Evolutionary conservation across 1,140 invertebrate species (phyloP), one percentile per base, ranked within the genome.

Genomic region (Drosophila lacteicornis): DNA sequence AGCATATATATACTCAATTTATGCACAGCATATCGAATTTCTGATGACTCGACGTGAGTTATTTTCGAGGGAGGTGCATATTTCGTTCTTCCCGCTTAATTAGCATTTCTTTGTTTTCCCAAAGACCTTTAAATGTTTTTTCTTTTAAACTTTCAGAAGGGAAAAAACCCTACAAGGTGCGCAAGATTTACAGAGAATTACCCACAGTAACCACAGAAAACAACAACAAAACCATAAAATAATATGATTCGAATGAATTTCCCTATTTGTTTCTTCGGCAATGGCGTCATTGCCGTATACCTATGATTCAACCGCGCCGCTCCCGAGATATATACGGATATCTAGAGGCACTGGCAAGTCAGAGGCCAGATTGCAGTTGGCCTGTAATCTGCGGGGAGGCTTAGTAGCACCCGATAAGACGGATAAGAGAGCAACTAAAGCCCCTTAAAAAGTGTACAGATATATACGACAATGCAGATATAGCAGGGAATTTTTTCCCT

Each of bases 241-340:
- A 67, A 70, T 71, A 71, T 36, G 43, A 40, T 73, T 71, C 17
- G 43, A 15, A 30, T 50, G 45, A 73, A 74, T 73, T 73, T 74
- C 70, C 68, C 70, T 73, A 73, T 74, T 74, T 60, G 68, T n/a
- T 45, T 60, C 27, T 71, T 33, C 27, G 55, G 27, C 45, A 73
- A 51, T 51, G 70, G 67, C 67, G 67, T 74, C 55, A 74, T 74
- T 40, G 11, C 33, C 45, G n/a, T 53, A 67, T 55, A 22, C 22
- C 36, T 27, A 68, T 68, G 67, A 70, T 55, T 68, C 63, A 70
- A 47, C n/a, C 22, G 19, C 22, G 36, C 19, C 22, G 19, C 25
- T 22, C 36, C 25, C 15, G 8, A 19, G 25, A 42, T 30, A 55
- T 19, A 51, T 15, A 53, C 7, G 27, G 22, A 38, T 66, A 50